phyloP scores from a whole-genome alignment of 2,113 vertebrate genomes.

The Pan troglodytes region NHGRI_mPanTro3-v2.1_pri NC_072401.2:18159501-18160000 shows the following conservation, averaged over 20 bases:
- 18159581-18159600: background rate
- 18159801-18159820: background rate
- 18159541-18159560: background rate
- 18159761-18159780: background rate
- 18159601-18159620: background rate
- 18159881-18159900: background rate
- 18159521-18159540: background rate
- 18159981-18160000: background rate
- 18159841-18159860: background rate
- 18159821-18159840: background rate
- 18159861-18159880: background rate
- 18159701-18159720: background rate
- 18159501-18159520: background rate
- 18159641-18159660: background rate
- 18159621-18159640: background rate
- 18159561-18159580: background rate
- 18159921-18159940: background rate
- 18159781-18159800: background rate
- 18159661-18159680: background rate
- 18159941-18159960: background rate
- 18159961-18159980: background rate
- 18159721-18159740: background rate
- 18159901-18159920: background rate
- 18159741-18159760: background rate
- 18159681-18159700: background rate